Conservation (phyloP, 2,888 invertebrate species). For the Dexiosoma caninum region DNA sequence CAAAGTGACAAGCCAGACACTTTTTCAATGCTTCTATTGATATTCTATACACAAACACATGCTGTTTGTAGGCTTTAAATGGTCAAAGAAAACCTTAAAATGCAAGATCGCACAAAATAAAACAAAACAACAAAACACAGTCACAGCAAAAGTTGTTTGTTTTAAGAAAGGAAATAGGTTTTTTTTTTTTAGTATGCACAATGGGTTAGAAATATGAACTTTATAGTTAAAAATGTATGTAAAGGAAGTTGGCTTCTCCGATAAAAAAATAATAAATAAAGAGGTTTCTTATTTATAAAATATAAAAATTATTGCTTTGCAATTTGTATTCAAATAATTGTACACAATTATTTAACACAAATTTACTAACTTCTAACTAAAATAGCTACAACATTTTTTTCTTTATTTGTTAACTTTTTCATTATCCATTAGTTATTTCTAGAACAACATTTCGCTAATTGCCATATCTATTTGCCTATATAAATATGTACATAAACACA, state of each 20-base stretch:
- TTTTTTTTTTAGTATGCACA: slow-evolving; percentile 20
- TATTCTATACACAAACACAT: slow-evolving; percentile 53
- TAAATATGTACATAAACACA: no score
- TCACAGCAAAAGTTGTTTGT: slow-evolving; percentile 6
- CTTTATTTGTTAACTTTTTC: no score
- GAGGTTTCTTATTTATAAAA: background rate
- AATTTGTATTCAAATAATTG: background rate
- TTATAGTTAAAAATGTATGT: background rate
- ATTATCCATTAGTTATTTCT: no score
- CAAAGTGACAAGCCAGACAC: slow-evolving; percentile 60
- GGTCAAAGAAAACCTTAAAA: slow-evolving; percentile 50
- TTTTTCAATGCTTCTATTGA: slow-evolving; percentile 52
- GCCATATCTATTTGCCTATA: no score
- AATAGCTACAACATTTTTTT: no score
- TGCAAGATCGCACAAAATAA: slow-evolving; percentile 47
- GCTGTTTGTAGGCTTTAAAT: slow-evolving; percentile 38
- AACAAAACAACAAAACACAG: background rate
- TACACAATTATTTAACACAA: no score
- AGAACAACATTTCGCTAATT: no score
- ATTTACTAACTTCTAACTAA: no score
- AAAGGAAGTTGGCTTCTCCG: slow-evolving; percentile 8
- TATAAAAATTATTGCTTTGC: background rate
- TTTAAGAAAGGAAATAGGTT: slow-evolving; percentile 48
- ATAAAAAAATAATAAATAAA: background rate
- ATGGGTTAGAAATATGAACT: slow-evolving; percentile 29